Evolutionary conservation across 2,888 invertebrate species (phyloP).

Genomic region (Caenorhabditis doughertyi): DNA sequence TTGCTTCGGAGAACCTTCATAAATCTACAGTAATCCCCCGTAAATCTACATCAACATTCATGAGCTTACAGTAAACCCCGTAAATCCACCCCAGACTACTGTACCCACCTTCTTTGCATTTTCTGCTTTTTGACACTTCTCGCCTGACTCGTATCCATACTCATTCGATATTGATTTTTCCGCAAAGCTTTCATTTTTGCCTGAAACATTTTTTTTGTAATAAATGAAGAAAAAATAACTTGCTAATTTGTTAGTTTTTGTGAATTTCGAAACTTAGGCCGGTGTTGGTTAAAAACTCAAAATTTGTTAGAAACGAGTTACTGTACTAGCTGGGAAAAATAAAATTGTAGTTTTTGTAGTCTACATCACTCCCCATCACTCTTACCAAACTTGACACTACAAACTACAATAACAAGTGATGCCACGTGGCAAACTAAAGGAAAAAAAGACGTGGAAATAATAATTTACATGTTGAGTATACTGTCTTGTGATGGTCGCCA

Average conservation of each 20-base stretch:
- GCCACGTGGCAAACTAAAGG: not conserved
- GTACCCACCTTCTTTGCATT: slow-evolving; percentile 76
- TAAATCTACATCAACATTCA: not conserved
- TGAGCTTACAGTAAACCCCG: not conserved
- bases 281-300: too few relatives aligned
- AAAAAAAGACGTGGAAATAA: not conserved
- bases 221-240: not conserved
- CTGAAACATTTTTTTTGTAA: slow-evolving; percentile 37
- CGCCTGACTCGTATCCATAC: slow-evolving; percentile 69
- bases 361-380: too few relatives aligned
- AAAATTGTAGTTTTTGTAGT: too few relatives aligned
- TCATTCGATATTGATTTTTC: slow-evolving; percentile 61
- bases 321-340: too few relatives aligned
- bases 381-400: too few relatives aligned
- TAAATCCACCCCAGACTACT: not conserved
- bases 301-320: too few relatives aligned
- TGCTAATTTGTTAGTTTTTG: not conserved
- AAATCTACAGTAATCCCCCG: too few relatives aligned
- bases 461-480: slow-evolving; percentile 72
- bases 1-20: not conserved
- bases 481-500: slow-evolving; percentile 79
- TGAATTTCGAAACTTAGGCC: not conserved
- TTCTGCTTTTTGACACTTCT: slow-evolving; percentile 79
- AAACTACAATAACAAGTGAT: too few relatives aligned
- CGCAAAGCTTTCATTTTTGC: slow-evolving; percentile 63